phyloP scores from a whole-genome alignment of 2,888 invertebrate species.

The Sarcophaga caerulescens region DNA sequence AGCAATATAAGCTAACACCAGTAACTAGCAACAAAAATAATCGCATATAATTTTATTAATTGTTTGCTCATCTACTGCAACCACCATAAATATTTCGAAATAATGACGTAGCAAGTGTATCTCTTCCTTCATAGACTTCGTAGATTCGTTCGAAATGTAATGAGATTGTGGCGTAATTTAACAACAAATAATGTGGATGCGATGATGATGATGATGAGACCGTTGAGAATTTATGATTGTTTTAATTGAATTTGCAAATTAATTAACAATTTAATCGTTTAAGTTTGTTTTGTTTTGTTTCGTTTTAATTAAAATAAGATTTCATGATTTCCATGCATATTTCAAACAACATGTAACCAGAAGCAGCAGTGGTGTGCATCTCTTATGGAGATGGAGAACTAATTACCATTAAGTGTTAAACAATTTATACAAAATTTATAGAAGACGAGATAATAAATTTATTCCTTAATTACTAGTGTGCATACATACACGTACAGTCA shows the following conservation, averaged over 20 bases:
- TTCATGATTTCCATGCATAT: slow-evolving; percentile 6
- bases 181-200: background rate
- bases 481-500: too few relatives aligned
- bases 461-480: too few relatives aligned
- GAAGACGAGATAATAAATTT: too few relatives aligned
- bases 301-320: slow-evolving; percentile 38
- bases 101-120: background rate
- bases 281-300: background rate
- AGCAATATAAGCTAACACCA: background rate
- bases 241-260: slow-evolving; percentile 6
- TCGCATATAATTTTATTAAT: background rate
- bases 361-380: too few relatives aligned
- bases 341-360: background rate
- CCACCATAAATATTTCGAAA: slow-evolving; percentile 17
- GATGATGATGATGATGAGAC: slow-evolving; percentile 11
- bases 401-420: slow-evolving; percentile 3
- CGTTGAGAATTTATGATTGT: slow-evolving; percentile 20
- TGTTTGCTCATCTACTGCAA: background rate
- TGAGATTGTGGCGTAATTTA: background rate
- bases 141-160: background rate
- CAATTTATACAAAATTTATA: background rate
- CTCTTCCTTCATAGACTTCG: background rate
- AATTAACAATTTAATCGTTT: slow-evolving; percentile 41
- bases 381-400: too few relatives aligned
- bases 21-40: background rate